Percentiles rank a stretch among this genome's conserved stretches.
phyloP scores from a whole-genome alignment of 2,113 vertebrate genomes.

The Physeter macrocephalus region DNA sequence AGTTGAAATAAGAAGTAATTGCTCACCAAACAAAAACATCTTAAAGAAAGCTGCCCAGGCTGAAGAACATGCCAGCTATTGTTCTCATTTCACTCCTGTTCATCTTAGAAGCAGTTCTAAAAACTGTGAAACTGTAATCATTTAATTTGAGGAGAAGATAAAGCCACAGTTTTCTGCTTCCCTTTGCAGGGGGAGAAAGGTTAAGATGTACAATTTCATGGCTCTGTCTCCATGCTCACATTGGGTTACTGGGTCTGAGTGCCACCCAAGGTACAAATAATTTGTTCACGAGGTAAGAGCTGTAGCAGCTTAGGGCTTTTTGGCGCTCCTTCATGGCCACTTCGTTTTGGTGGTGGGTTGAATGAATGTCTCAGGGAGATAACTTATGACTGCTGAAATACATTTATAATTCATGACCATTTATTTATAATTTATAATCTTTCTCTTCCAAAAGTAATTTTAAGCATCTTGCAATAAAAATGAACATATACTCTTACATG shows the following conservation, averaged over 20 bases:
- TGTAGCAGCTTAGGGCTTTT: not conserved
- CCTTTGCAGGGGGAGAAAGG: not conserved
- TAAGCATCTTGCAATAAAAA: slow-evolving; percentile 39
- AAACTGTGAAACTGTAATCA: not conserved
- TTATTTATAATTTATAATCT: slow-evolving; percentile 44
- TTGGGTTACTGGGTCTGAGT: not conserved
- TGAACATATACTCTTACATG: not conserved
- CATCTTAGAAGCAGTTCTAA: not conserved
- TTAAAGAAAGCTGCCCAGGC: not conserved
- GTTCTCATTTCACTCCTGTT: not conserved
- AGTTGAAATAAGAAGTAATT: not conserved
- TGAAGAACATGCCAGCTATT: not conserved
- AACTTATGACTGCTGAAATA: slow-evolving; percentile 13
- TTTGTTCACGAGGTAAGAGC: not conserved
- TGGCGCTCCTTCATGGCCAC: not conserved
- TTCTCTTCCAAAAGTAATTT: slow-evolving; percentile 27
- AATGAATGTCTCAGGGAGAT: slow-evolving; percentile 2
- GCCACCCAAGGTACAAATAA: not conserved
- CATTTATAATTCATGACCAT: slow-evolving; percentile 53
- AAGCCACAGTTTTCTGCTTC: not conserved
- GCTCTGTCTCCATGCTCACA: not conserved
- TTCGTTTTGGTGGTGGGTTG: not conserved
- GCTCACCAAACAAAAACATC: not conserved
- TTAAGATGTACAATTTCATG: not conserved
- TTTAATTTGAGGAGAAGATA: not conserved